Percentiles rank a stretch among this genome's conserved stretches.
Evolutionary conservation across 64 coral and sea anemone genomes (phyloP).

Genomic region (Stichodactyla mertensii): DNA sequence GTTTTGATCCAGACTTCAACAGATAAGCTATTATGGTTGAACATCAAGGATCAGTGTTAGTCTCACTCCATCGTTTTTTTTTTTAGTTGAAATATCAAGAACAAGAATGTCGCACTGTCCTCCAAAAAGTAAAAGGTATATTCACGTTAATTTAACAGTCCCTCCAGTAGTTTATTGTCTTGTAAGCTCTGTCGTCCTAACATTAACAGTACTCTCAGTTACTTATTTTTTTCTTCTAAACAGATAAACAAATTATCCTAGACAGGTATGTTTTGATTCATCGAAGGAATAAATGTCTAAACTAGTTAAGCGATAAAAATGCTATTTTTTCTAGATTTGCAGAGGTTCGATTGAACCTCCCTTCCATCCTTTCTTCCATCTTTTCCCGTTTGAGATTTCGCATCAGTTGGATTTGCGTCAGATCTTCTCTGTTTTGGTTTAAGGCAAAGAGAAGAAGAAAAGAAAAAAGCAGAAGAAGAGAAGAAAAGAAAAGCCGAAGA

Average conservation of each 20-base stretch:
- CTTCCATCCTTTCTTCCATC: too few species aligned
- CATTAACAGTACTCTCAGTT: neutral
- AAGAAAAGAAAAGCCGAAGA: neutral
- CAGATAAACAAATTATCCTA: neutral
- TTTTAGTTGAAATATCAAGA: slow-evolving; percentile 4
- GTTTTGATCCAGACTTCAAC: too few species aligned
- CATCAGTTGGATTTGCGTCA: neutral
- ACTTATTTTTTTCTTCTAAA: neutral
- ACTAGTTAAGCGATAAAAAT: too few species aligned
- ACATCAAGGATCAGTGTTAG: neutral
- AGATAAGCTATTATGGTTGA: too few species aligned
- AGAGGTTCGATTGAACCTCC: too few species aligned
- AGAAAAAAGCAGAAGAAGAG: neutral
- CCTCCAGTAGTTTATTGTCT: too few species aligned
- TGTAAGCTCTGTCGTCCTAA: neutral
- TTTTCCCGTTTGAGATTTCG: neutral
- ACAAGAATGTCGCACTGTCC: neutral
- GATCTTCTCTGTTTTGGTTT: neutral
- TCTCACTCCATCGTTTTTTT: neutral
- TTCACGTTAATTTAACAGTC: neutral
- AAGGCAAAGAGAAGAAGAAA: slow-evolving; percentile 1
- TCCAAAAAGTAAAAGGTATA: slow-evolving; percentile 5
- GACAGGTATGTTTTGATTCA: neutral
- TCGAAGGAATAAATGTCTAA: neutral
- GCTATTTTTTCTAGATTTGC: too few species aligned